These are phyloP conservation scores for Gallinago undulata DNA, from an alignment of 2,113 vertebrate species.

Conservation along the genomic window DNA sequence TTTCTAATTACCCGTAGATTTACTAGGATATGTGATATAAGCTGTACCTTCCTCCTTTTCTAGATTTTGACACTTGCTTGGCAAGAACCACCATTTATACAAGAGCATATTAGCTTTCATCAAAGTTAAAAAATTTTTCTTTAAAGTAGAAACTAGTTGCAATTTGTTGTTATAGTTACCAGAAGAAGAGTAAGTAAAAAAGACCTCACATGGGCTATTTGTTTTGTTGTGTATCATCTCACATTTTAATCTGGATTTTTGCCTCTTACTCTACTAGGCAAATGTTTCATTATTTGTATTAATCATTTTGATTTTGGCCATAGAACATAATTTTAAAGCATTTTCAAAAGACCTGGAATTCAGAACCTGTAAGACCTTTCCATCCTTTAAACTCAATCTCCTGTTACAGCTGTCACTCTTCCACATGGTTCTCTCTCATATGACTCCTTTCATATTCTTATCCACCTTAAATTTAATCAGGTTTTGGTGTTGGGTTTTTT, in stretches of 20 bases:
- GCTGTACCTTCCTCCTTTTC: neutral
- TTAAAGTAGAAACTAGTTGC: neutral
- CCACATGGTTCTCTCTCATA: neutral
- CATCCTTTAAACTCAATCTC: neutral
- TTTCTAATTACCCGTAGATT: neutral
- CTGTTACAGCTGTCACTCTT: neutral
- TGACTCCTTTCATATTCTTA: neutral
- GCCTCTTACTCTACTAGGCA: neutral
- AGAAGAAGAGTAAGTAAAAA: neutral
- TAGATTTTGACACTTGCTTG: neutral
- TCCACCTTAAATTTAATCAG: neutral
- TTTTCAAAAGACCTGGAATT: neutral
- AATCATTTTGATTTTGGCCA: neutral
- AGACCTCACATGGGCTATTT: neutral
- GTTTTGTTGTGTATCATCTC: neutral
- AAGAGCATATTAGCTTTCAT: neutral
- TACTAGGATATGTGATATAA: neutral
- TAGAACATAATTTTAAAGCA: neutral
- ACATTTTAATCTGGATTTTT: neutral
- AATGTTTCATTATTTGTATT: neutral
- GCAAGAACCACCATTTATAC: neutral
- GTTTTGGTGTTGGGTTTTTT: neutral
- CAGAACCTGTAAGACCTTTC: neutral
- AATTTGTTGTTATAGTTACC: neutral
- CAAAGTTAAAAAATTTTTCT: neutral